phyloP scores from a whole-genome alignment of 1,140 invertebrate species.

The Drosophila asahinai region DNA sequence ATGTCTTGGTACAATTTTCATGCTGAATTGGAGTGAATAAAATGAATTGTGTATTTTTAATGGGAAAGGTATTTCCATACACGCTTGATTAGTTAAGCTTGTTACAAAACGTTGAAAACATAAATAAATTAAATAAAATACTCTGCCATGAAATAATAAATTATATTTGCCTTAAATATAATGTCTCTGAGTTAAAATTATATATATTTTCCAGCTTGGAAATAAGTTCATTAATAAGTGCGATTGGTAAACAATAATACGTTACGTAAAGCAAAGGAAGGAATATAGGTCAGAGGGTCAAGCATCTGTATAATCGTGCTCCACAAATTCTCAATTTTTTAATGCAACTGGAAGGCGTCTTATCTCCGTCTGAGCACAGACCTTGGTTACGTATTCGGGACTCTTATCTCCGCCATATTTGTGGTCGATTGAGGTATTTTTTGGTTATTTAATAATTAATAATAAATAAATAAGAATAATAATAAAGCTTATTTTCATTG shows the following conservation, averaged over 20 bases:
- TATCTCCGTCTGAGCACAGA: conserved; percentile 16
- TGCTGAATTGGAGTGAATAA: too few relatives aligned
- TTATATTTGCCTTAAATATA: too few relatives aligned
- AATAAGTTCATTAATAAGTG: neutral
- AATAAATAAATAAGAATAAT: too few relatives aligned
- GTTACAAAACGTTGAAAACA: too few relatives aligned
- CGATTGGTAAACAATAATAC: conserved; percentile 14
- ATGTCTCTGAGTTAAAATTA: too few relatives aligned
- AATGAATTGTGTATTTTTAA: too few relatives aligned
- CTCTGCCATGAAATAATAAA: too few relatives aligned
- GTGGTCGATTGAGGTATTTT: neutral
- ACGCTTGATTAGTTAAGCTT: too few relatives aligned
- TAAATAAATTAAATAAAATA: too few relatives aligned
- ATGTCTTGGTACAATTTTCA: too few relatives aligned
- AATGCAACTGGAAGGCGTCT: conserved; percentile 7
- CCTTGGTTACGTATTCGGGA: neutral
- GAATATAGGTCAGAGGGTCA: conserved; percentile 36
- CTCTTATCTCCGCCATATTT: conserved; percentile 7
- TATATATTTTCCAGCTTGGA: neutral
- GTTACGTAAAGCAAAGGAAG: conserved; percentile 11
- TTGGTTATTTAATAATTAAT: too few relatives aligned
- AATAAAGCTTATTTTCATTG: neutral
- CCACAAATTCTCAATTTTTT: conserved; percentile 7
- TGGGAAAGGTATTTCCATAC: too few relatives aligned
- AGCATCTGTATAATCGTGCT: conserved; percentile 24